Base-by-base conservation (phyloP, 2,888 invertebrate species). In the Phlogophora meticulosa region DNA sequence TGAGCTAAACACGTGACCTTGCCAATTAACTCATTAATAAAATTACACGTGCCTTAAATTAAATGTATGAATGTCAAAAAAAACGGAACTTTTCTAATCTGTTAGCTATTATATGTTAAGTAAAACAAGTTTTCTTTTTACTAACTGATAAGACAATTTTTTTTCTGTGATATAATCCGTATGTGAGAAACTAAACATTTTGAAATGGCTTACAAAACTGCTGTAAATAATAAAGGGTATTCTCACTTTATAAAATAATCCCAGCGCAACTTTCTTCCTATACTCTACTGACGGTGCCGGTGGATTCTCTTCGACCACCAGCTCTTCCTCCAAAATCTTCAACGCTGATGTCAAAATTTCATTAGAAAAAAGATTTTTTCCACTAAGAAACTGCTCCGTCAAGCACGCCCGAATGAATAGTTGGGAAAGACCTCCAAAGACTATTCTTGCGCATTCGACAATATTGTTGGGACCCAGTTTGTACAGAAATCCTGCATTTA, bases 401-500 rank as follows among this genome's bases (percentile, higher is more conserved):
- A 93, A 90, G 0, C 60, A 79, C 0, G 97, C 97, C 78, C 96
- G 81, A 7, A 69, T 77, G 28, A 90, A 92, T 3, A 64, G 60
- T 4, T 94, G 84, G 48, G 94, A 93, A 1, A 97, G 96, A 13
- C 96, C 96, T 20, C 97, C 97, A 75, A 93, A 96, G 0, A 96
- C 95, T 17, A 97, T 94, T 51, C 90, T 89, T 1, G 96, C 96
- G 32, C 85, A 82, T 67, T 91, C 68, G 59, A 92, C 76, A 10
- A 73, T 63, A 17, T 82, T 82, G 7, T 83, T 57, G 9, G 34
- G 24, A 28, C 71, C 65, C 1, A 91, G 52, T 80, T 88, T 86
- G 53, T 97, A 95, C 0, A 97, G 88, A 84, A 98, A 97, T 11
- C 97, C 98, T 11, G 97, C 97, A 84, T 97, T 97, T 0, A 98